Conservation (phyloP, 2,113 vertebrate species). For the Circaetus gallicus region DNA sequence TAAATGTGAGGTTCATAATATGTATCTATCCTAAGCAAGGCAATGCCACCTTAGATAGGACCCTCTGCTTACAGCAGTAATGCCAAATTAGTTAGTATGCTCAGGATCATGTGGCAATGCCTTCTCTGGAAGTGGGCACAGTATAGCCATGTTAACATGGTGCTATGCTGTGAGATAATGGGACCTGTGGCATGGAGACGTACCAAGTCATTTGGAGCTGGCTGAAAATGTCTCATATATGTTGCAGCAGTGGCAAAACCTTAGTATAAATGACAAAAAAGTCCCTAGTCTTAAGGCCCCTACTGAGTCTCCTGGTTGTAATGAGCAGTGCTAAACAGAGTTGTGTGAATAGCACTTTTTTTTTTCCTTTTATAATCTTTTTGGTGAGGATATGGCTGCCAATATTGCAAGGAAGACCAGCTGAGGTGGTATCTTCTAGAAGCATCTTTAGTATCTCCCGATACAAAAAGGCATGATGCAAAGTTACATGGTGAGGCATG, state of each 20-base stretch:
- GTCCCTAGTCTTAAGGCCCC: not conserved
- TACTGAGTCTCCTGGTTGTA: not conserved
- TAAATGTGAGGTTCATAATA: not conserved
- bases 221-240: not conserved
- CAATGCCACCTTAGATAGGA: not conserved
- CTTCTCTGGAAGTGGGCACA: not conserved
- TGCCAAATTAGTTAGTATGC: not conserved
- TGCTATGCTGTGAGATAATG: not conserved
- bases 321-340: not conserved
- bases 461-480: not conserved
- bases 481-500: not conserved
- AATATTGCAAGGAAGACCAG: not conserved
- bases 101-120: not conserved
- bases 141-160: not conserved
- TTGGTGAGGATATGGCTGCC: not conserved
- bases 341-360: not conserved
- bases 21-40: not conserved
- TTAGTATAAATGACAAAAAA: not conserved
- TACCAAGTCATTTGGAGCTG: not conserved
- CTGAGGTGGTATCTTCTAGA: not conserved
- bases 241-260: not conserved
- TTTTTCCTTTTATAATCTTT: not conserved
- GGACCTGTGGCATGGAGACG: not conserved
- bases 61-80: not conserved
- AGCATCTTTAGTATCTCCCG: not conserved